Base-by-base conservation (phyloP, 92 coral and sea anemone genomes). In the Plumapathes pennacea region DNA sequence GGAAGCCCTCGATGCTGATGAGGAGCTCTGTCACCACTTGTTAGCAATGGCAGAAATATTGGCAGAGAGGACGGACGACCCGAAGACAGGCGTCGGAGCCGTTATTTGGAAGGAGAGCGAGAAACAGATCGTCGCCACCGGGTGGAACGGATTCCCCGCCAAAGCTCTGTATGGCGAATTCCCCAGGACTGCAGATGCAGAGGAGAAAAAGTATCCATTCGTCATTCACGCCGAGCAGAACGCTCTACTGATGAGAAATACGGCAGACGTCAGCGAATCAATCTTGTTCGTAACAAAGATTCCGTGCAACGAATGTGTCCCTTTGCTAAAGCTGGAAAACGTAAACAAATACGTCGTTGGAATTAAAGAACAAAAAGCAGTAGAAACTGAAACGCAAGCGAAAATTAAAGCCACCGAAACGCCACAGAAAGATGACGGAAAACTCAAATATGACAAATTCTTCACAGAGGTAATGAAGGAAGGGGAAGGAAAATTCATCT, bases 121-220 rank as follows among this genome's bases (percentile, higher is more conserved):
- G 5, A 53, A 59, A 25, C 85, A 83, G 29, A 82, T 90, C 5
- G 71, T 78, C 4, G 90, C 83, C 0, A 48, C 79, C 47, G 95
- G 97, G 0, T 90, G 95, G 95, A 90, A 86, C 32, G 97, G 97
- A 1, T 90, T 78, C 44, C 97, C 95, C 2, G 42, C 83, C 46
- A 86, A 86, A 47, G 88, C 97, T 9, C 84, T 67, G 0, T 81
- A 81, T 43, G 97, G 97, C 4, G 95, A 90, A 38, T 90, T 86
- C 49, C 85, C 90, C 2, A 78, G 90, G 46, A 92, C 86, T 1
- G 76, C 97, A 0, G 30, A 14, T 0, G 38, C 1, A 7, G 11
- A 17, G 11, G 79, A 74, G 3, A 67, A 55, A 46, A 89, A 89
- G 38, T 85, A 82, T 52, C 73, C 90, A 2, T 86, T 69, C 40